Evolutionary conservation across 2,888 invertebrate genomes (phyloP).

Genomic region (Pheosia tremula): DNA sequence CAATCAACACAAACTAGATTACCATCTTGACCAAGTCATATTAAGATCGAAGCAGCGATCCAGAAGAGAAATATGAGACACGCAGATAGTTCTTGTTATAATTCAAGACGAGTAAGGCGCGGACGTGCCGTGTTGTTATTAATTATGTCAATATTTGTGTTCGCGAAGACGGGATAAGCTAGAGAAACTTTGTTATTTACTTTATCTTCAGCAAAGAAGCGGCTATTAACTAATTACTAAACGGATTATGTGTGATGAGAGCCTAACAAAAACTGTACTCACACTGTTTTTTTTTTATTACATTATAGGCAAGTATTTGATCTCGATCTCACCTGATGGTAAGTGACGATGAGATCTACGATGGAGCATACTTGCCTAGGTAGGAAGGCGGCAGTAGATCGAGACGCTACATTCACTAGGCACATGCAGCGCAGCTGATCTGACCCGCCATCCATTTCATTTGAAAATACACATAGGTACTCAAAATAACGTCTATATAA

Average conservation of each 20-base stretch:
- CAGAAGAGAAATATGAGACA: conserved; percentile 32
- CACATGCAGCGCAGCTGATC: no score
- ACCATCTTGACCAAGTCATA: conserved; percentile 2
- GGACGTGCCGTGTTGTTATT: conserved; percentile 69
- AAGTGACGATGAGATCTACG: no score
- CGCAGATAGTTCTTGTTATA: conserved; percentile 50
- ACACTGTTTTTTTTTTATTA: background rate
- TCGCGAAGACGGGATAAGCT: conserved; percentile 64
- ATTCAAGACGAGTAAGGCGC: conserved; percentile 59
- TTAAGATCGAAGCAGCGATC: conserved; percentile 13
- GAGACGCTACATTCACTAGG: no score
- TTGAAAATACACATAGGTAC: no score
- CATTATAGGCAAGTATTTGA: no score
- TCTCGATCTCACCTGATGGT: no score
- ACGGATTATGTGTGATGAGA: conserved; percentile 33
- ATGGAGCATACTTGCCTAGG: no score
- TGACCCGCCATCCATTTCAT: no score
- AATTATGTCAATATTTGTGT: conserved; percentile 75
- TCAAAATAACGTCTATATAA: no score
- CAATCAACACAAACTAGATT: background rate
- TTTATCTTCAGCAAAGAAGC: conserved; percentile 56
- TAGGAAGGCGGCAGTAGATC: no score
- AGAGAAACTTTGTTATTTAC: conserved; percentile 62
- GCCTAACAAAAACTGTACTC: background rate
- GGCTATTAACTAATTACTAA: conserved; percentile 58